Evolutionary conservation across 2,888 invertebrate species (phyloP).

Genomic region (Limnephilus marmoratus): DNA sequence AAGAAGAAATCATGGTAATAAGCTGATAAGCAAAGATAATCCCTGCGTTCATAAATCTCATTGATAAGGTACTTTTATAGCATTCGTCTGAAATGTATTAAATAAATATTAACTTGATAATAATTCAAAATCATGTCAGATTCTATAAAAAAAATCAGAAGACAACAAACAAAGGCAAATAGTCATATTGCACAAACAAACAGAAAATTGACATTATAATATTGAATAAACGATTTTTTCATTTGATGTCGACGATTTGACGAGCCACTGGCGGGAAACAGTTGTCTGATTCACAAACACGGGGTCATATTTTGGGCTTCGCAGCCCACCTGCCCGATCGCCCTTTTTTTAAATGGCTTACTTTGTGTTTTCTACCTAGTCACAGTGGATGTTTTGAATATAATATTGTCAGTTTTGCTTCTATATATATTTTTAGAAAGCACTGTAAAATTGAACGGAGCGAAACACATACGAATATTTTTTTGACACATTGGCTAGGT

Average conservation of each 20-base stretch:
- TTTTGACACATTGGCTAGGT: background rate
- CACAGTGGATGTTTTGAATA: background rate
- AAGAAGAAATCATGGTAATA: background rate
- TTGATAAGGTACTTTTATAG: background rate
- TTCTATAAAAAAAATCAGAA: too few relatives aligned
- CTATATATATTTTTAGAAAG: background rate
- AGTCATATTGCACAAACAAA: too few relatives aligned
- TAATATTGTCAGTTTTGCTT: background rate
- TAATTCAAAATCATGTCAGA: too few relatives aligned
- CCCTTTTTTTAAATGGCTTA: background rate
- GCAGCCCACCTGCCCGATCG: background rate
- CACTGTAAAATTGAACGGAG: background rate
- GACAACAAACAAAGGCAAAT: too few relatives aligned
- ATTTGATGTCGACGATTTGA: background rate
- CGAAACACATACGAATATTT: background rate
- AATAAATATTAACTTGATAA: too few relatives aligned
- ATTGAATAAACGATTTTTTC: background rate
- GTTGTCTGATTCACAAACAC: background rate
- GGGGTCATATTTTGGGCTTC: background rate
- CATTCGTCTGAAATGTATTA: background rate
- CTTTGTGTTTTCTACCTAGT: background rate
- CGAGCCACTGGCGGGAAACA: background rate
- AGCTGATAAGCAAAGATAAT: background rate
- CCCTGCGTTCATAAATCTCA: background rate
- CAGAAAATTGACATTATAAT: too few relatives aligned